Evolutionary conservation across 1,140 invertebrate species (phyloP), one percentile per base, ranked within the genome.

Genomic region (Drosophila punjabiensis): DNA sequence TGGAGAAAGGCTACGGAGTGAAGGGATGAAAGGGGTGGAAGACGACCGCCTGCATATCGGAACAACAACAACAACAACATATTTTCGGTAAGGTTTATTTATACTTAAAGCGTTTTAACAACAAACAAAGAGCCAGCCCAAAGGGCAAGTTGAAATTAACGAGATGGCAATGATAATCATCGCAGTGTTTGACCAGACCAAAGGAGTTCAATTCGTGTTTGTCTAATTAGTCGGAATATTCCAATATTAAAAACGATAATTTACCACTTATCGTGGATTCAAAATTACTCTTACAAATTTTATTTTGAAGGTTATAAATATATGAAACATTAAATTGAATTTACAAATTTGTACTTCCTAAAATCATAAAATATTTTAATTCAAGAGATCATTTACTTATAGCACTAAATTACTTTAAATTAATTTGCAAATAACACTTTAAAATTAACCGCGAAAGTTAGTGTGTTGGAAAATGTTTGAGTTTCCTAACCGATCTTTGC

Each of bases 71-170:
- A 59, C n/a, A n/a, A 33, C 41, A 66, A 87, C 58, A 76, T 43
- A 73, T 80, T 76, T 88, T 65, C 55, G 68, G 74, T 55, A 53
- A 52, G 83, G 81, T 85, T 88, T 88, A 68, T 88, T 88, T 88
- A 85, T 71, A 85, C 85, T 82, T 82, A 76, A 80, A 67, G 70
- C 81, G 79, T 77, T 79, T 71, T 76, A 76, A 79, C 81, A 88
- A 88, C 83, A 88, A 88, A 88, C 81, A 79, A 66, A 41, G 43
- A 35, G 33, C 30, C 62, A 64, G 13, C 16, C 39, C 9, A 66
- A 45, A 88, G 85, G 78, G 85, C 85, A 89, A 79, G 68, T 73
- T 81, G 69, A 47, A 59, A 48, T 76, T 84, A 79, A 70, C 79
- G 65, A 66, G 71, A 74, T 70, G 47, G 18, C 43, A 14, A 39